A percentile compares a stretch with the other conserved stretches of the same genome.
Evolutionary conservation across 1,140 invertebrate species (phyloP).

Genomic region (Drosophila ambigua): DNA sequence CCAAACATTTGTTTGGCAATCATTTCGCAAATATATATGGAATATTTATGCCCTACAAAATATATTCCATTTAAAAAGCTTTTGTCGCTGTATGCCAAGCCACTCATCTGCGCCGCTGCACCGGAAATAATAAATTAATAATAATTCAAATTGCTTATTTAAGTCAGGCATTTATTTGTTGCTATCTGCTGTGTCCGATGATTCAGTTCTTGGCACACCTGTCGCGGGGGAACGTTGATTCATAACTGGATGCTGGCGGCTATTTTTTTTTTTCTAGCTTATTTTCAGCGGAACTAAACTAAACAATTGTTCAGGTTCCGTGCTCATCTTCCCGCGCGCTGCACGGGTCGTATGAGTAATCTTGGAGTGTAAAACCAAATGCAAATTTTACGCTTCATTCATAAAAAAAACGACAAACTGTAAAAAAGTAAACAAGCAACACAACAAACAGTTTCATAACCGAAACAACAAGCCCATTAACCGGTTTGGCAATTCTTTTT

Average conservation of each 20-base stretch:
- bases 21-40: not conserved
- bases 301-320: too few relatives aligned
- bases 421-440: conserved; percentile 21
- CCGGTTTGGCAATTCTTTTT: conserved; percentile 59
- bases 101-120: not conserved
- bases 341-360: conserved; percentile 68
- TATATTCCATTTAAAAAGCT: too few relatives aligned
- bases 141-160: conserved; percentile 46
- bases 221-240: conserved; percentile 55
- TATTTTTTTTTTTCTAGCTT: conserved; percentile 12
- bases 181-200: conserved; percentile 23
- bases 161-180: conserved; percentile 34
- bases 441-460: conserved; percentile 63
- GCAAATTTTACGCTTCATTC: conserved; percentile 66
- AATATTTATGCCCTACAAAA: too few relatives aligned
- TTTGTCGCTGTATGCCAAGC: too few relatives aligned
- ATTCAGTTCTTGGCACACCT: conserved; percentile 60
- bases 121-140: conserved; percentile 57
- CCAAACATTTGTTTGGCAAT: conserved; percentile 10
- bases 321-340: not conserved
- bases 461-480: conserved; percentile 33
- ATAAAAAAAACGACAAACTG: conserved; percentile 52
- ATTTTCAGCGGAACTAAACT: conserved; percentile 47
- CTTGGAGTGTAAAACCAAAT: conserved; percentile 41
- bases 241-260: conserved; percentile 29